These are phyloP conservation scores for Uloborus diversus DNA, from an alignment of 1,140 invertebrate species.

Conservation along the genomic window DNA sequence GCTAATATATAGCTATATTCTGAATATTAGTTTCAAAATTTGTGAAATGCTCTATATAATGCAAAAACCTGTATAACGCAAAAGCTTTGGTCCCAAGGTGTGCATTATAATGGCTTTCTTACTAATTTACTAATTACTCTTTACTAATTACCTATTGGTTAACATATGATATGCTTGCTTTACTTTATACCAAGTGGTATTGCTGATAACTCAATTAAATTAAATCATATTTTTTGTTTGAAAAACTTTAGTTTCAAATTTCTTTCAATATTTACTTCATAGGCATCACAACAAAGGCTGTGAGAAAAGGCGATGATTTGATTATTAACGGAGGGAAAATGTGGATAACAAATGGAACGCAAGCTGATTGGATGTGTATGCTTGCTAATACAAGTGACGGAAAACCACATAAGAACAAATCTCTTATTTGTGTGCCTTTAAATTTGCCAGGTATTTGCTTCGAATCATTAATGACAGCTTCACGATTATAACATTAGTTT, in stretches of 20 bases:
- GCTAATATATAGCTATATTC: no score
- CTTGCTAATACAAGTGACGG: constrained; percentile 69
- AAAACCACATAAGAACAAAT: constrained; percentile 70
- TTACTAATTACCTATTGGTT: no score
- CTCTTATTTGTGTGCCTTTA: constrained; percentile 72
- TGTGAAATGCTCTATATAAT: no score
- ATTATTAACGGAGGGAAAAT: constrained; percentile 72
- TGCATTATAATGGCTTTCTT: no score
- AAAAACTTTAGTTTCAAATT: background rate
- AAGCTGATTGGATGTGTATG: constrained; percentile 74
- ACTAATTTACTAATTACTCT: no score
- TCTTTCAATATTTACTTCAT: constrained; percentile 12
- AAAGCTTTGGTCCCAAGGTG: no score
- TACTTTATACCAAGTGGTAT: no score
- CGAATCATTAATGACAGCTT: no score
- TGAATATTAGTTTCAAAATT: no score
- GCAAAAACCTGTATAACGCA: no score
- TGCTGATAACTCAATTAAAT: no score
- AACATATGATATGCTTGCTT: no score
- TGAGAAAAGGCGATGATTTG: constrained; percentile 68
- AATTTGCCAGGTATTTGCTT: constrained; percentile 68
- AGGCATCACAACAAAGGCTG: constrained; percentile 68
- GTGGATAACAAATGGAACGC: constrained; percentile 71
- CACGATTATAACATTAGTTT: background rate
- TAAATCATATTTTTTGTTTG: background rate